Conservation (phyloP, 2,888 invertebrate genomes). For the Baronia brevicornis region DNA sequence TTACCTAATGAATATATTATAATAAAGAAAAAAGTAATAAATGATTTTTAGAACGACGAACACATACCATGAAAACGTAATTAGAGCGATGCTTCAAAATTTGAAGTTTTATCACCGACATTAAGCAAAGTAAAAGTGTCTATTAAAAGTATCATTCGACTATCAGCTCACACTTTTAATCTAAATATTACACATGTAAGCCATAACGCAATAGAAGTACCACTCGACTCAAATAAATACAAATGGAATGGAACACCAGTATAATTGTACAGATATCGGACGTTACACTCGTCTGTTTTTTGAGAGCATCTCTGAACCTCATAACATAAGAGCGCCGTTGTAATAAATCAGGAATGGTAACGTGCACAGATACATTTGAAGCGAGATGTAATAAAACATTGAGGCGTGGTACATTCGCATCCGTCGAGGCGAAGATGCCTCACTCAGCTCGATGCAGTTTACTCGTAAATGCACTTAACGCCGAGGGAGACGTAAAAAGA, state of each 20-base stretch:
- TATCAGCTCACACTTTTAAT: slow-evolving; percentile 48
- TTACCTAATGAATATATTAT: too few relatives aligned
- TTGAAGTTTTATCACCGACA: too few relatives aligned
- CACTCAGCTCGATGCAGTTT: slow-evolving; percentile 43
- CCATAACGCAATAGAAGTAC: slow-evolving; percentile 41
- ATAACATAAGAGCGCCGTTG: slow-evolving; percentile 35
- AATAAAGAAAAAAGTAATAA: too few relatives aligned
- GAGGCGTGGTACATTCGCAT: slow-evolving; percentile 38
- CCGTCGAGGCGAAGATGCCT: slow-evolving; percentile 32
- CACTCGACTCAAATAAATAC: slow-evolving; percentile 36
- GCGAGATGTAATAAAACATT: slow-evolving; percentile 45
- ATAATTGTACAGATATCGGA: slow-evolving; percentile 47
- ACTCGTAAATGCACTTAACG: slow-evolving; percentile 69
- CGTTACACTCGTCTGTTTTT: slow-evolving; percentile 47
- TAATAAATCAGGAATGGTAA: slow-evolving; percentile 25
- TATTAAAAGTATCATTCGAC: slow-evolving; percentile 34
- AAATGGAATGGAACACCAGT: slow-evolving; percentile 31
- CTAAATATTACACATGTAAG: slow-evolving; percentile 46
- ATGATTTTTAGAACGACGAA: too few relatives aligned
- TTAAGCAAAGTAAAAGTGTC: slow-evolving; percentile 21
- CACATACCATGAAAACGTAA: too few relatives aligned
- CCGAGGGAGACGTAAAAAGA: slow-evolving; percentile 60
- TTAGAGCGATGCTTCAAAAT: too few relatives aligned
- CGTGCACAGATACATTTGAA: slow-evolving; percentile 37
- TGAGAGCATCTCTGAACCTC: slow-evolving; percentile 52